Conservation (phyloP, 1,140 invertebrate species). For the Pantala flavescens region DNA sequence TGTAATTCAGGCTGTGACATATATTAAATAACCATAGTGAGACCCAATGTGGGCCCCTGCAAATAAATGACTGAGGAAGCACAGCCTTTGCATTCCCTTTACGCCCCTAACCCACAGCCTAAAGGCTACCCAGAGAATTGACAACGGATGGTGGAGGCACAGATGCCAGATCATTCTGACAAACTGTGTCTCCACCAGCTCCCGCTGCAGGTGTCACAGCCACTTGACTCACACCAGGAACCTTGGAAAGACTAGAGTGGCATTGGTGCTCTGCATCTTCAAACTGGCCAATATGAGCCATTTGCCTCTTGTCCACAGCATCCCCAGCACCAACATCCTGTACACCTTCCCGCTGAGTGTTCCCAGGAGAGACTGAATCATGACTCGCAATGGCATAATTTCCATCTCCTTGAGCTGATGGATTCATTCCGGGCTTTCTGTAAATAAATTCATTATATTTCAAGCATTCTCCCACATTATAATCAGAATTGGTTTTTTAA, state of each 20-base stretch:
- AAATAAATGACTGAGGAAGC: neutral
- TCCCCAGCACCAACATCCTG: neutral
- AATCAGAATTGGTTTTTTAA: no score
- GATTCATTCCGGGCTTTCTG: neutral
- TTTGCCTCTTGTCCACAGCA: neutral
- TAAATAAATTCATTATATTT: no score
- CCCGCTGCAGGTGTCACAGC: neutral
- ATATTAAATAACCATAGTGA: neutral
- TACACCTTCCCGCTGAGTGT: neutral
- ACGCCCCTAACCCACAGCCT: neutral
- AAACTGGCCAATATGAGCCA: constrained; percentile 6
- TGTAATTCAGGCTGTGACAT: neutral
- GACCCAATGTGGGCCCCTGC: constrained; percentile 1
- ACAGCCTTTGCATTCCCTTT: neutral
- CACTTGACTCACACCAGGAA: neutral
- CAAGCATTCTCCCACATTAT: no score
- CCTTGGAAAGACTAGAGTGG: constrained; percentile 7
- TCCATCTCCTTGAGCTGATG: neutral
- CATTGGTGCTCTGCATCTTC: constrained; percentile 7
- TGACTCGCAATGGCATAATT: neutral
- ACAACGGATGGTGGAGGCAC: neutral
- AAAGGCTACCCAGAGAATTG: constrained; percentile 1
- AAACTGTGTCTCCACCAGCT: neutral
- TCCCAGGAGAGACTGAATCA: neutral
- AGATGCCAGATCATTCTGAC: neutral